Evolutionary conservation across 2,888 invertebrate genomes (phyloP), one percentile per base, ranked within the genome.

Genomic region (Caenorhabditis wallacei): DNA sequence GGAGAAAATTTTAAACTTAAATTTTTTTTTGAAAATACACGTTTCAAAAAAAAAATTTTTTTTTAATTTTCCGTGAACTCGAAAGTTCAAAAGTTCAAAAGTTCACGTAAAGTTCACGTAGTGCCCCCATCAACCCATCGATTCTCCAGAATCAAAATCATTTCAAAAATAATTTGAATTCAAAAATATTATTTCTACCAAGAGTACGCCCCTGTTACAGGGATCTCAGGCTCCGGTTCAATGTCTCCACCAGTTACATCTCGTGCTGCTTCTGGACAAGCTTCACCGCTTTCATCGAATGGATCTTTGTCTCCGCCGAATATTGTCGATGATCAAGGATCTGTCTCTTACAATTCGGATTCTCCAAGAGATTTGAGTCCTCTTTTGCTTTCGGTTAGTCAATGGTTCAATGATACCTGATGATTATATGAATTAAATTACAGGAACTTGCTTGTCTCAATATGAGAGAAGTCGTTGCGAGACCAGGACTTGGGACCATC

Each of bases 391-490:
- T 78, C 82, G 61, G 30, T 30, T 30, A 30, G 30, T 30, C 30
- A 30, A 5, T 30, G 3, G 8, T 30, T 30, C 30, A 30, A 8
- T 30, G 8, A 8, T 5, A 30, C n/a, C n/a, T n/a, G n/a, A n/a
- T n/a, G n/a, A 30, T 5, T 3, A 30, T 5, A 30, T 30, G 3
- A 8, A 30, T 30, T 30, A 30, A 30, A 30, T 30, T 30, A 5
- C 30, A 30, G 30, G 89, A 89, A 66, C 78, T 89, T 22, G 88
- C 89, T 18, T 85, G 87, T 66, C 80, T 88, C 84, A 87, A 88
- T 59, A 85, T 88, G 72, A 72, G 87, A 18, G 87, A 87, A 57
- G 78, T 88, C 11, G 88, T 85, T 10, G 82, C 87, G 8, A 82
- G 89, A 56, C 89, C 89, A 7, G 87, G 84, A 70, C 54, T 88